Evolutionary conservation across 2,888 invertebrate genomes (phyloP).

Genomic region (Leptogaster cylindrica): DNA sequence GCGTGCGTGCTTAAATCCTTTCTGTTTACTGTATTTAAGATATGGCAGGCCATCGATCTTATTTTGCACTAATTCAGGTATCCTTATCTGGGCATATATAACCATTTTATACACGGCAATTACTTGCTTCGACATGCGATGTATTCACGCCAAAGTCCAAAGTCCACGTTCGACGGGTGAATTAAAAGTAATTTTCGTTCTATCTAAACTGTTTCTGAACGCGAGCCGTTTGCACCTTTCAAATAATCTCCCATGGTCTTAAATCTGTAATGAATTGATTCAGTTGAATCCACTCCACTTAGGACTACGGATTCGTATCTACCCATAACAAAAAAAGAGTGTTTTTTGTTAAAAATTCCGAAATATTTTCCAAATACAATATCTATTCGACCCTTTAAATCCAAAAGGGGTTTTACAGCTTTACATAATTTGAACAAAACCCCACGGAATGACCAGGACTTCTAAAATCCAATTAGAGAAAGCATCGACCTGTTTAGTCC

Average conservation of each 20-base stretch:
- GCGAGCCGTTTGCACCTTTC: background rate
- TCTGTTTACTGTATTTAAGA: background rate
- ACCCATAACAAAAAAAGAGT: no score
- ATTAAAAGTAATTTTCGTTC: background rate
- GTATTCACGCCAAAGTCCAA: background rate
- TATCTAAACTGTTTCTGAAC: background rate
- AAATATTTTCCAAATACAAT: no score
- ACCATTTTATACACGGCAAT: background rate
- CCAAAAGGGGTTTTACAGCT: conserved; percentile 14
- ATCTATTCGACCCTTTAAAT: conserved; percentile 6
- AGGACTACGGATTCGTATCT: no score
- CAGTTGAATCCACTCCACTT: no score
- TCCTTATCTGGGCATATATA: background rate
- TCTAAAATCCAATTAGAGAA: conserved; percentile 26
- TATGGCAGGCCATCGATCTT: conserved; percentile 18
- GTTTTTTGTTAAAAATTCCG: no score
- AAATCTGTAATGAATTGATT: no score
- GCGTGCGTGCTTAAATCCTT: conserved; percentile 4
- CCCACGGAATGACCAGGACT: background rate
- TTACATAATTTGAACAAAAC: conserved; percentile 7
- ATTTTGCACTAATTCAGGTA: background rate
- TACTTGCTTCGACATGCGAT: conserved; percentile 1
- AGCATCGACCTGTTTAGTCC: conserved; percentile 28
- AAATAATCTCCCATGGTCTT: background rate
- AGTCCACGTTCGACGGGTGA: background rate